Evolutionary conservation across 2,113 vertebrate species (phyloP), one percentile per base, ranked within the genome.

Genomic region (Ranitomeya variabilis): DNA sequence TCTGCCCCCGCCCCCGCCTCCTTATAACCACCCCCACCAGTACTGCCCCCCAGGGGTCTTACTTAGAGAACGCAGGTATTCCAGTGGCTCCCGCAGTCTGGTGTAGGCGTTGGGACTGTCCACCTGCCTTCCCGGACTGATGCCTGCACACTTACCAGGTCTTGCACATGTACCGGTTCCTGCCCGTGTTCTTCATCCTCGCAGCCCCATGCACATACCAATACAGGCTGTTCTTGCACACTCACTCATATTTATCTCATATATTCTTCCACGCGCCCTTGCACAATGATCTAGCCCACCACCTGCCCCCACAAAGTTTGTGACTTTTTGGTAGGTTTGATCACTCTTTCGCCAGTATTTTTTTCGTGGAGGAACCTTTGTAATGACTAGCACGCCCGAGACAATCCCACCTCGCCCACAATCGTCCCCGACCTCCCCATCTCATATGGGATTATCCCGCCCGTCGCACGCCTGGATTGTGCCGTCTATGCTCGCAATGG

Each of bases 11-110:
- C 97, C 98, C 0, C 98, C 97, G 0, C 98, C 97, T 55, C 97
- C 98, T 71, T 99, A 99, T 94, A 98, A 99, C 92, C 97, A 98
- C 91, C 98, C 98, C 0, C 98, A 99, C 92, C 98, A 99, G 91
- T 99, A 97, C 90, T 99, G 97, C 69, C 98, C 98, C 0, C 98
- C 98, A 0, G 96, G 96, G 92, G 97, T 97, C 26, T 95, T 98
- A 91, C 96, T 99, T 92, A 94, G 96, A 92, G 95, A 96, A 87
- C 96, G 97, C 89, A 97, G 98, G 94, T 97, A 97, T 90, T 99
- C 98, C 91, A 97, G 97, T 3, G 97, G 97, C 88, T 98, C 98
- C 0, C 96, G 97, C 90, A 99, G 97, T 93, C 96, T 99, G 0
- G 97, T 99, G 93, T 99, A 97, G 93, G 89, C 91, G 51, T 81